Evolutionary conservation across 2,888 invertebrate genomes (phyloP).

Genomic region (Cataglyphis cursor): DNA sequence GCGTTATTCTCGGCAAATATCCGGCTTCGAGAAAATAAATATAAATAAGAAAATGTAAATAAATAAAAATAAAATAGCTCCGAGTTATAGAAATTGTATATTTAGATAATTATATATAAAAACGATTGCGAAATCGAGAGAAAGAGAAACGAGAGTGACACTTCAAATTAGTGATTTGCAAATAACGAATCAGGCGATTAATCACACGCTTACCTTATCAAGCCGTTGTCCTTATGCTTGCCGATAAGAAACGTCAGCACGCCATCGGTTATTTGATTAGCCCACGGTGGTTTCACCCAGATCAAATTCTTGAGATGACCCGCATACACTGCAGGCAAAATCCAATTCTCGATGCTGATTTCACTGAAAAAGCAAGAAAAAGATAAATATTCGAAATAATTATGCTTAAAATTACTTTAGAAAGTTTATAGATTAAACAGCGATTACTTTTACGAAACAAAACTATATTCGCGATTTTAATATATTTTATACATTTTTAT

Average conservation of each 20-base stretch:
- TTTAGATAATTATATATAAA: background rate
- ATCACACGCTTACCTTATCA: constrained; percentile 86
- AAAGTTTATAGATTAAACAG: background rate
- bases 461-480: background rate
- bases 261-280: constrained; percentile 93
- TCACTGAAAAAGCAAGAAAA: constrained; percentile 78
- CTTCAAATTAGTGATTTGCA: background rate
- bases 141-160: background rate
- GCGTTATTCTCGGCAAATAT: background rate
- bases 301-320: constrained; percentile 93
- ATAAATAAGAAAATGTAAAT: background rate
- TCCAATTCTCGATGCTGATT: constrained; percentile 98
- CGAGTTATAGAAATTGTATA: background rate
- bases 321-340: constrained; percentile 94
- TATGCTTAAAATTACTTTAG: background rate
- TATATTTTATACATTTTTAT: background rate
- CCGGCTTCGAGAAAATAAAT: background rate
- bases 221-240: constrained; percentile 89
- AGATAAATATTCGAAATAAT: background rate
- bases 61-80: background rate
- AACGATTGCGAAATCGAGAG: constrained; percentile 12
- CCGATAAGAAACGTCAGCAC: constrained; percentile 91
- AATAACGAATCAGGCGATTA: background rate
- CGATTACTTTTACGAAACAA: background rate
- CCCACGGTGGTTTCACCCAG: constrained; percentile 97